Evolutionary conservation across 1,140 invertebrate genomes (phyloP).

Genomic region (Rhopalosiphum padi): DNA sequence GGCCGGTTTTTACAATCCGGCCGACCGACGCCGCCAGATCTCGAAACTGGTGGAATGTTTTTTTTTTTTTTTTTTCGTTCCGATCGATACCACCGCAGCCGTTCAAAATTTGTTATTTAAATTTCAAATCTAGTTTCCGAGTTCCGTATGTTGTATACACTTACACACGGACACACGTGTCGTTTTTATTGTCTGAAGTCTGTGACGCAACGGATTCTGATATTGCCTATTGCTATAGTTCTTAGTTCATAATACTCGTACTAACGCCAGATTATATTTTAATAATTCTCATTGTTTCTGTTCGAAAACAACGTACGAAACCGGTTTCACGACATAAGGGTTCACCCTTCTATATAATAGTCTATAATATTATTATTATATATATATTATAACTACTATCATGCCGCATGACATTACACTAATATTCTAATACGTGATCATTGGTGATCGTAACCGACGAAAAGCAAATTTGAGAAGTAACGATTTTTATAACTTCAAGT

Average conservation of each 20-base stretch:
- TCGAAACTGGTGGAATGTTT: neutral
- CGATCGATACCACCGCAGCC: neutral
- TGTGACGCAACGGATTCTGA: too few relatives aligned
- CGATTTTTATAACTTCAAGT: too few relatives aligned
- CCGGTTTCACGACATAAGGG: neutral
- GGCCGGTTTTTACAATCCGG: neutral
- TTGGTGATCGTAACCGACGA: too few relatives aligned
- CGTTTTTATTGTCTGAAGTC: too few relatives aligned
- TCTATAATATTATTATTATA: neutral
- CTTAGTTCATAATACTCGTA: neutral
- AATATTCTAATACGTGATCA: too few relatives aligned
- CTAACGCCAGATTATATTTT: neutral
- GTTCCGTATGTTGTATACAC: neutral
- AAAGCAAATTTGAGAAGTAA: too few relatives aligned
- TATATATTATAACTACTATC: too few relatives aligned
- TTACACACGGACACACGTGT: neutral
- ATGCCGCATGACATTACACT: too few relatives aligned
- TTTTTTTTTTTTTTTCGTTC: neutral
- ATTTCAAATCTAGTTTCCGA: neutral
- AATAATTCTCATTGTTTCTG: conserved; percentile 2
- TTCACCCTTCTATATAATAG: neutral
- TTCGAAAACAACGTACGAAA: neutral
- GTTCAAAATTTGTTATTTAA: neutral
- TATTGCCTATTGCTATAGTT: too few relatives aligned
- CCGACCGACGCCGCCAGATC: neutral